These are phyloP conservation scores for Anguilla marmorata DNA, from an alignment of 2,797 vertebrate species.

Conservation along the genomic window DNA sequence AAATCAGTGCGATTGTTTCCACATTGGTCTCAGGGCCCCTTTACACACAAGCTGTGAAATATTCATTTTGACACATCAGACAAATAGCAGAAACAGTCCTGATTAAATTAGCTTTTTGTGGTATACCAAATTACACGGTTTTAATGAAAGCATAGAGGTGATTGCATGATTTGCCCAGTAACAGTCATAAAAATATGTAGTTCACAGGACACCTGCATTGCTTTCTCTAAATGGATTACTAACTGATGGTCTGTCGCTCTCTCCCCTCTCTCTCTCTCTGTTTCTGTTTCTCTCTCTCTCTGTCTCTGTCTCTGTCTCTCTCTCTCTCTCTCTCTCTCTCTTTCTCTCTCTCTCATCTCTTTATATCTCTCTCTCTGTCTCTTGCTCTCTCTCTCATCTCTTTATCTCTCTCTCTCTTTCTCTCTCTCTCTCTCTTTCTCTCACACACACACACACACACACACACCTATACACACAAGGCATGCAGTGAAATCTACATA, in stretches of 20 bases:
- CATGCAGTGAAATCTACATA: neutral
- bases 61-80: conserved; percentile 20
- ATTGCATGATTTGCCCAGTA: neutral
- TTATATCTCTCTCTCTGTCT: too few species aligned
- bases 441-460: neutral
- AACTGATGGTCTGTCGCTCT: neutral
- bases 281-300: too few species aligned
- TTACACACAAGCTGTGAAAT: neutral
- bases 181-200: neutral
- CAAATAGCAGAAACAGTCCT: neutral
- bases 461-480: neutral
- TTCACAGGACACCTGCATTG: neutral
- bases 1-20: conserved; percentile 1
- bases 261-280: neutral
- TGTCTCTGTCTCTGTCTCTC: too few species aligned
- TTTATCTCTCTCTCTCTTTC: too few species aligned
- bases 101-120: conserved; percentile 22
- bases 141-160: neutral
- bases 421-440: too few species aligned
- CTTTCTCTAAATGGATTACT: conserved; percentile 7
- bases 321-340: neutral
- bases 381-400: too few species aligned
- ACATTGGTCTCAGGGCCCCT: neutral
- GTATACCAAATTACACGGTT: neutral
- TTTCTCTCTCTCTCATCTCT: too few species aligned